Evolutionary conservation across 2,888 invertebrate species (phyloP).

Genomic region (Drosophila neoperkinsi): DNA sequence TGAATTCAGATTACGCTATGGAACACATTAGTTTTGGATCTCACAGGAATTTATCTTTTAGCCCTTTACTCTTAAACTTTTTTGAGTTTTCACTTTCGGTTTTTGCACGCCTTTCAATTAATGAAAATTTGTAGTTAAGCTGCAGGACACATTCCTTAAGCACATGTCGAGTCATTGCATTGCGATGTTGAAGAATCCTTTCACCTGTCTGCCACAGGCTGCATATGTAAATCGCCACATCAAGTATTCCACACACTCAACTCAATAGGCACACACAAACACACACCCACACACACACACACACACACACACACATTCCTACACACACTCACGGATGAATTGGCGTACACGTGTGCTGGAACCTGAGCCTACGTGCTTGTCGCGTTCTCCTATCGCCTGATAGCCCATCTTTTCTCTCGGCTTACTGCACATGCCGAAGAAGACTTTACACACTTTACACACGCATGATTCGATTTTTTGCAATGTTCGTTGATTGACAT

Average conservation of each 20-base stretch:
- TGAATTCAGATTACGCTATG: background rate
- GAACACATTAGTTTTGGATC: background rate
- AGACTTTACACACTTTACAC: slow-evolving; percentile 51
- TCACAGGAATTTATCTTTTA: background rate
- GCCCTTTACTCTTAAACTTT: background rate
- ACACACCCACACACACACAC: slow-evolving; percentile 11
- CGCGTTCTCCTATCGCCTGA: slow-evolving; percentile 17
- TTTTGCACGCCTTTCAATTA: slow-evolving; percentile 5
- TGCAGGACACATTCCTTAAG: slow-evolving; percentile 6
- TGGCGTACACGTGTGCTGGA: slow-evolving; percentile 18
- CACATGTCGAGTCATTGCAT: slow-evolving; percentile 18
- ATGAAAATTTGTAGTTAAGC: slow-evolving; percentile 1
- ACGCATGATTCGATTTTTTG: slow-evolving; percentile 64
- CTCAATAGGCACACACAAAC: slow-evolving; percentile 10
- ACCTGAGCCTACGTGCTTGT: slow-evolving; percentile 38
- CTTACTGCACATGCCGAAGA: slow-evolving; percentile 8
- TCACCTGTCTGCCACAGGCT: slow-evolving; percentile 33
- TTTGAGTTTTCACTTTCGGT: background rate
- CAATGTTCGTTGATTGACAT: slow-evolving; percentile 72
- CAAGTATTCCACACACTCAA: slow-evolving; percentile 56
- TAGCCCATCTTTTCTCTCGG: slow-evolving; percentile 19
- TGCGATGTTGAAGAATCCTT: slow-evolving; percentile 21
- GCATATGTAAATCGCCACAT: slow-evolving; percentile 63
- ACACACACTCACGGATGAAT: slow-evolving; percentile 38
- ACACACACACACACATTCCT: background rate